Base-by-base conservation (phyloP, 2,888 invertebrate species). In the Plusia festucae region DNA sequence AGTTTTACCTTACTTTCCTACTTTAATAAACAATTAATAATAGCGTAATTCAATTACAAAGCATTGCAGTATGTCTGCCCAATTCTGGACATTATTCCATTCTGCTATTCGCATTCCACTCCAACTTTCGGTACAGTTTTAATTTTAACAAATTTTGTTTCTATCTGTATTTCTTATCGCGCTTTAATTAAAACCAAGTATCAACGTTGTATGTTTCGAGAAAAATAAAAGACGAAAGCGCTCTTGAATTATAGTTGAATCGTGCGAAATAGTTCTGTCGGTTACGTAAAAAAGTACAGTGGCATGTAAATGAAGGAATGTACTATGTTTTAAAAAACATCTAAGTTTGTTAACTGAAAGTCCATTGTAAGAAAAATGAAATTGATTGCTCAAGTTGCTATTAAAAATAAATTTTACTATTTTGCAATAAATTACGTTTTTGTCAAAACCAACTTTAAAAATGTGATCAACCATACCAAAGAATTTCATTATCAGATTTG, bases 251-350 rank as follows among this genome's bases (percentile, higher is more conserved):
- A 87, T 85, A 75, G 83, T 74, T 49, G 78, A 78, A 79, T 81
- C 88, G 87, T 88, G 88, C 79, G 82, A 82, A 73, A 67, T 78
- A 70, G 73, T 79, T 73, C 60, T 71, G 68, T 73, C 59, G 71
- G 72, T 73, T 60, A 68, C 65, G 74, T 74, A 63, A 54, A 65
- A 52, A 66, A 62, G 62, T 73, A 75, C 70, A 79, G 78, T 67
- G 79, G 88, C 84, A 88, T 87, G 85, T 81, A 84, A 86, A 88
- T 88, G 85, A 83, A 85, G 85, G 75, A 84, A 84, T 85, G 85
- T 83, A 81, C 83, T 84, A 74, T 80, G 80, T 85, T 86, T 85
- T 49, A 0, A 30, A 9, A 7, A 30, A 30, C 9, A 30, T n/a
- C n/a, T n/a, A 30, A 9, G 30, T 9, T 30, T 30, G 30, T 15